phyloP scores from a whole-genome alignment of 2,113 vertebrate genomes.

The Camelus bactrianus region DNA sequence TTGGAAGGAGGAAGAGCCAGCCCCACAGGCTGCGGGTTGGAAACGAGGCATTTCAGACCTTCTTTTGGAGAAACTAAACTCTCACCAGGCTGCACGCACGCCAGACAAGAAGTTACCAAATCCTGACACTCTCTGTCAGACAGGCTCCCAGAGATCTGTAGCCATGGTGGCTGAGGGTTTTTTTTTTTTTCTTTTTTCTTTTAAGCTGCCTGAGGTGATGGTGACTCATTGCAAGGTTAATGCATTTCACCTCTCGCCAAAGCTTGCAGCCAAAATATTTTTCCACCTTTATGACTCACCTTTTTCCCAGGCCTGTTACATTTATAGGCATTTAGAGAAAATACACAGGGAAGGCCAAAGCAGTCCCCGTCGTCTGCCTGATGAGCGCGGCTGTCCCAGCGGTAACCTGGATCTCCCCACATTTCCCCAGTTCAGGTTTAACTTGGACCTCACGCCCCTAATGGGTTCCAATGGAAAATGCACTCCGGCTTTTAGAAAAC shows the following conservation, averaged over 20 bases:
- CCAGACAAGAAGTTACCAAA: slow-evolving; percentile 42
- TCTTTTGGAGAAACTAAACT: slow-evolving; percentile 7
- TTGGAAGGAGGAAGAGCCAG: not conserved
- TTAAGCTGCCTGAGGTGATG: slow-evolving; percentile 42
- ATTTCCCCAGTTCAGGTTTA: not conserved
- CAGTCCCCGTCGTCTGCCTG: not conserved
- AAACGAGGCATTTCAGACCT: not conserved
- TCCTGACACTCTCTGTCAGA: not conserved
- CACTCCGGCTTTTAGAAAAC: not conserved
- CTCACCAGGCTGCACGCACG: not conserved
- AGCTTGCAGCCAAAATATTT: slow-evolving; percentile 67
- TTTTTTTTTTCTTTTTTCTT: not conserved
- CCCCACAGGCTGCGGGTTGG: not conserved
- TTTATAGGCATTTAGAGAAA: slow-evolving; percentile 59
- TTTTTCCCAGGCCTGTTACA: slow-evolving; percentile 68
- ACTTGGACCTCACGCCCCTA: not conserved
- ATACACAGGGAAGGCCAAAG: not conserved
- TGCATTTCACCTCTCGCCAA: slow-evolving; percentile 68
- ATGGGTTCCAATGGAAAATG: not conserved
- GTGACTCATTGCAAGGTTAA: slow-evolving; percentile 71
- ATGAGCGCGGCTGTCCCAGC: not conserved
- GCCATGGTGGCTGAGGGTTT: not conserved
- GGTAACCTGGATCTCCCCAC: not conserved
- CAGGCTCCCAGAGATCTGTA: not conserved
- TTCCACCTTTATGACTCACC: slow-evolving; percentile 71